Evolutionary conservation across 2,888 invertebrate genomes (phyloP), one percentile per base, ranked within the genome.

Genomic region (Lycia hirtaria): DNA sequence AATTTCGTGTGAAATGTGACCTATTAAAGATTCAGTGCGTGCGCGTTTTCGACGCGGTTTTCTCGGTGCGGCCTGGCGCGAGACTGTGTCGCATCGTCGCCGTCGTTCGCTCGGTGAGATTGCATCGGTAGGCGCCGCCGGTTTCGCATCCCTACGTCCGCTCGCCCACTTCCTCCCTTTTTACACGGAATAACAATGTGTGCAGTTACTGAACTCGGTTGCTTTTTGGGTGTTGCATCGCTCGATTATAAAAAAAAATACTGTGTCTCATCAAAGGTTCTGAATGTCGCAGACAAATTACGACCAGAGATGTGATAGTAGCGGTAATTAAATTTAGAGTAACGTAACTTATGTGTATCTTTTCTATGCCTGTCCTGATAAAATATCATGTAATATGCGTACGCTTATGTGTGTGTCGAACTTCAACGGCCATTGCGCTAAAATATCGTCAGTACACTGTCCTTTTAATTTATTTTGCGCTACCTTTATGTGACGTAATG

Each of bases 131-230:
- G 85, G 81, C 86, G 86, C 83, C 81, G 72, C 67, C 80, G 78
- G 77, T 78, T 83, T 81, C 71, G 80, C 80, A 74, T 78, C 81
- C 73, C 68, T 66, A 71, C 78, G 84, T 89, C 89, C 88, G 89
- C 87, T 75, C 73, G 61, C 52, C 62, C 80, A 81, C 85, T 89
- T 90, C 89, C 88, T 89, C 85, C 80, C 82, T 86, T 82, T 69
- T 48, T 38, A 49, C 43, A 37, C 14, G 17, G 48, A 58, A 58
- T 38, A 12, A 17, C 30, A 12, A 56, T 33, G 14, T 17, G 7
- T 17, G 30, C 52, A 41, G 57, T 43, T 15, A 47, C 45, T 9
- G 24, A 56, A 22, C 43, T 56, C 7, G 1, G 5, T 14, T 32
- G 20, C 22, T 28, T 49, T 43, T 20, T 2, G 20, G 19, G 12